Evolutionary conservation across 2,797 vertebrate genomes (phyloP), one percentile per base, ranked within the genome.

Genomic region (Petrocephalus sullivani): DNA sequence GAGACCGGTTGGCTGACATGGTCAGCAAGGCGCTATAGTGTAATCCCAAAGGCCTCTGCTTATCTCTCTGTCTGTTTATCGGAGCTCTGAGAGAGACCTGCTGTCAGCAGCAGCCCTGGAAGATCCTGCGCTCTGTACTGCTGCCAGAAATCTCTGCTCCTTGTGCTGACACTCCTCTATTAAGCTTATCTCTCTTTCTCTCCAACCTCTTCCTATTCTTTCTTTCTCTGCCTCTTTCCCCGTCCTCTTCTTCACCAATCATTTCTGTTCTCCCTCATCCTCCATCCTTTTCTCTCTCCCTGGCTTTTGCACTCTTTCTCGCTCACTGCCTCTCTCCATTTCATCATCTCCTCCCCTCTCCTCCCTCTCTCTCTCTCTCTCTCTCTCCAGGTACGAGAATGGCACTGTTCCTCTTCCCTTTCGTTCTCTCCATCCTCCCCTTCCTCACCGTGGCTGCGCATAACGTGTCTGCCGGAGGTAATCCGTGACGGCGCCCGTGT

Each of bases 381-480:
- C 82, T 23, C 86, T 88, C 89, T 89, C 53, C 92, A 95, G 95
- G 93, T 93, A 88, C 88, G 91, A 90, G 87, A 88, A 95, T 95
- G 94, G 91, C 85, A 21, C 88, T 89, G 16, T 90, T 87, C 28
- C 89, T 92, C 87, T 89, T 93, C 85, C 85, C 94, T 71, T 56
- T 91, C 56, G 87, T 92, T 83, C 89, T 91, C 84, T 82, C 90
- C 0, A 16, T 91, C 67, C 90, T 90, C 37, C 90, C 91, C 54
- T 89, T 89, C 10, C 87, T 93, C 90, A 89, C 91, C 54, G 90
- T 87, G 87, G 92, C 92, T 58, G 89, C 91, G 2, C 93, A 92
- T 88, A 95, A 95, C 87, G 92, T 91, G n/a, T 93, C 94, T 21
- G 92, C 94, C 16, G 85, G 85, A 56, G 95, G 95, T 95, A 95